A percentile compares a stretch with the other conserved stretches of the same genome.
These are phyloP conservation scores for Desmophyllum pertusum DNA, from an alignment of 92 coral and sea anemone genomes.

Conservation along the genomic window DNA sequence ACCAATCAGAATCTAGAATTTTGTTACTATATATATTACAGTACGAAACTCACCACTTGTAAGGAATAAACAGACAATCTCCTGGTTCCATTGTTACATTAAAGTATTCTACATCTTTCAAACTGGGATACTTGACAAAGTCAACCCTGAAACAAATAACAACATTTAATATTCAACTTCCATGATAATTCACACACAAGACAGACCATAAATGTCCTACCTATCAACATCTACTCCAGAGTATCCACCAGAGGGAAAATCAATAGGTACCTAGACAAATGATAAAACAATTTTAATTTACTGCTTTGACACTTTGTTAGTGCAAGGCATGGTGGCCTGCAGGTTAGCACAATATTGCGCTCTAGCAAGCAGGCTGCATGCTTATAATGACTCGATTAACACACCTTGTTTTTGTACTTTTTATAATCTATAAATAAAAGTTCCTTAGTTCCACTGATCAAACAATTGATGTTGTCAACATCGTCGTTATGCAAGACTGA, in stretches of 20 bases:
- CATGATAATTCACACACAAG: no score
- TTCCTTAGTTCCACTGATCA: conserved; percentile 90
- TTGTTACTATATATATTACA: no score
- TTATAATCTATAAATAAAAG: conserved; percentile 89
- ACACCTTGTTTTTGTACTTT: conserved; percentile 84
- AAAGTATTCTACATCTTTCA: conserved; percentile 84
- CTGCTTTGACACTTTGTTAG: no score
- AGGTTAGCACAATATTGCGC: no score
- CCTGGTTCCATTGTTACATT: conserved; percentile 93
- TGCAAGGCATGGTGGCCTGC: not conserved
- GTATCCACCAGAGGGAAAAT: conserved; percentile 92
- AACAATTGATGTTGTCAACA: conserved; percentile 95
- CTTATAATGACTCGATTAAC: not conserved
- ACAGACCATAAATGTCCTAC: conserved; percentile 51
- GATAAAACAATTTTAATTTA: no score
- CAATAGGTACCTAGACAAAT: conserved; percentile 73
- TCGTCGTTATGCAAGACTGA: conserved; percentile 98
- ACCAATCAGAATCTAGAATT: no score
- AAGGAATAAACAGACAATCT: conserved; percentile 96
- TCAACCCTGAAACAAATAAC: conserved; percentile 73
- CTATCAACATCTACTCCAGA: conserved; percentile 96
- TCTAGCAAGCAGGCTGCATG: no score
- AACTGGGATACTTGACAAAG: conserved; percentile 90
- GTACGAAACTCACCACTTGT: conserved; percentile 73
- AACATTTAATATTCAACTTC: no score